Conservation (phyloP, 2,888 invertebrate genomes). For the Tipula lateralis region DNA sequence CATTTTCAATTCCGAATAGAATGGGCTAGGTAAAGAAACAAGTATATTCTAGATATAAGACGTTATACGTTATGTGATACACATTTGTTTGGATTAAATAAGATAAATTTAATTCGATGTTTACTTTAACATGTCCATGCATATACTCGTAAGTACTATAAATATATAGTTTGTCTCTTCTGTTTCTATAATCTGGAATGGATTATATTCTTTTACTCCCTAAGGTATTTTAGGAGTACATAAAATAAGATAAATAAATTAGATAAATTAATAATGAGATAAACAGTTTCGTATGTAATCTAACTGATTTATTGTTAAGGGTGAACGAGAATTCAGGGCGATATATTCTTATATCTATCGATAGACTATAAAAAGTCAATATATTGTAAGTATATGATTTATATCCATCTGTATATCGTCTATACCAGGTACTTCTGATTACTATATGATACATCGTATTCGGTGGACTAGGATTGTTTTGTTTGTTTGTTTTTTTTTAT, state of each 20-base stretch:
- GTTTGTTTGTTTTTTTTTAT: too few species aligned
- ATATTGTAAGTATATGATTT: not conserved
- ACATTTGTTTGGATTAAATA: not conserved
- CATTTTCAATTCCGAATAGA: not conserved
- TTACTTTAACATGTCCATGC: not conserved
- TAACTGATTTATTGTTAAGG: not conserved
- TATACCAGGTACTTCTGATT: not conserved
- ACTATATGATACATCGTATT: too few species aligned
- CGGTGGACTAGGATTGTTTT: too few species aligned
- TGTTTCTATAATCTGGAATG: not conserved
- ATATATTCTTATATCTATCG: not conserved
- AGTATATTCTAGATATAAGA: not conserved
- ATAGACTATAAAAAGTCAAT: not conserved
- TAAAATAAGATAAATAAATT: not conserved
- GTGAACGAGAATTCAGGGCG: not conserved
- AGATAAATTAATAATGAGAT: not conserved
- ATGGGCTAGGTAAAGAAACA: not conserved
- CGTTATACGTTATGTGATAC: not conserved
- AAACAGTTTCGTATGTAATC: not conserved
- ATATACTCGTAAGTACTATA: too few species aligned
- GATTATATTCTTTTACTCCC: not conserved
- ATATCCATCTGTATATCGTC: not conserved
- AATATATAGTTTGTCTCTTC: not conserved
- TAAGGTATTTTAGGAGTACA: not conserved
- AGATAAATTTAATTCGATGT: not conserved